Conservation (phyloP, 2,113 vertebrate species). For the Xiphophorus couchianus region DNA sequence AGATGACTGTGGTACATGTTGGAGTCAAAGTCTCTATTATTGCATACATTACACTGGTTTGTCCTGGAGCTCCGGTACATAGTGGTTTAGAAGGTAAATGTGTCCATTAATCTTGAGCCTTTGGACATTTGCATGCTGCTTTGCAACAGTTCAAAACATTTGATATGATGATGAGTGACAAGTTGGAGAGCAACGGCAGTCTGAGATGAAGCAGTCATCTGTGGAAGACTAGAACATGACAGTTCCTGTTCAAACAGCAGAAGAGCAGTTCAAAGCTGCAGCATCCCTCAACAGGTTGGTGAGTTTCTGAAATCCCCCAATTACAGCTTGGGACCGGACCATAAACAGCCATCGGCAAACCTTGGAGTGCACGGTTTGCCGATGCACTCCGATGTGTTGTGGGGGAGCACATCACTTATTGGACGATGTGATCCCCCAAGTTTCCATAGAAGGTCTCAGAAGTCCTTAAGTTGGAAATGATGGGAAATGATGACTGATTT, state of each 20-base stretch:
- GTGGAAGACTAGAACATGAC: conserved; percentile 46
- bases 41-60: conserved; percentile 67
- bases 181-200: conserved; percentile 29
- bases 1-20: conserved; percentile 18
- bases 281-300: neutral
- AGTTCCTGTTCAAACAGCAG: conserved; percentile 22
- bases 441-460: conserved; percentile 27
- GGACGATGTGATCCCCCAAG: neutral
- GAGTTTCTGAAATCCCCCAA: neutral
- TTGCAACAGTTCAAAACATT: conserved; percentile 1
- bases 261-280: neutral
- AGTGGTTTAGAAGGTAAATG: neutral
- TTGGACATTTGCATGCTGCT: neutral
- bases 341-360: neutral
- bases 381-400: no score
- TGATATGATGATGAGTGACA: conserved; percentile 23
- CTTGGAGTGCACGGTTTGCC: neutral
- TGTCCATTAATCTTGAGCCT: neutral
- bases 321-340: neutral
- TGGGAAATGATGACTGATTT: conserved; percentile 38
- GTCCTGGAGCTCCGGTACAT: neutral
- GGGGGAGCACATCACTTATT: neutral
- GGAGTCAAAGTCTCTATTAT: conserved; percentile 54
- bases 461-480: conserved; percentile 53
- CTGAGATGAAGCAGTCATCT: conserved; percentile 11